These are phyloP conservation scores for Syncerus caffer DNA, from an alignment of 2,797 vertebrate species.

Conservation along the genomic window DNA sequence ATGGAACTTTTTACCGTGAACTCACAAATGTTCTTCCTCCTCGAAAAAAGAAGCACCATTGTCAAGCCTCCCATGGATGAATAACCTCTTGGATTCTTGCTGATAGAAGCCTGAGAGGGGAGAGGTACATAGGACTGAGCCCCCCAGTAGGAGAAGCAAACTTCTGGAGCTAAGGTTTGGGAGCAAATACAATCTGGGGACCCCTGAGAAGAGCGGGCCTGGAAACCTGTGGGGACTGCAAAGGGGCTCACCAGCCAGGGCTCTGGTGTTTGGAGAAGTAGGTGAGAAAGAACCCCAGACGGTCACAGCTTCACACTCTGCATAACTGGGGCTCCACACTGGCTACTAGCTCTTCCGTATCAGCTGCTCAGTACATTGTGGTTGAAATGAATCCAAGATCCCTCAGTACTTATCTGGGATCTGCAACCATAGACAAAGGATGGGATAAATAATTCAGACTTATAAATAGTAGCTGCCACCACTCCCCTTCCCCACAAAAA, in stretches of 20 bases:
- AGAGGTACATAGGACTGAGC: fast-evolving
- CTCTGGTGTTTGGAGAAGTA: not conserved
- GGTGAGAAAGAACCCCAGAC: not conserved
- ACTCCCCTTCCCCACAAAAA: not conserved
- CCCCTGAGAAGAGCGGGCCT: not conserved
- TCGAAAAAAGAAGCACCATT: not conserved
- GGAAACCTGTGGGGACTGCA: not conserved
- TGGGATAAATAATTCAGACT: not conserved
- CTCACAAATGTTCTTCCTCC: not conserved
- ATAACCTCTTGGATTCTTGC: not conserved
- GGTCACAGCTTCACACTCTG: not conserved
- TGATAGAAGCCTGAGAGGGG: not conserved
- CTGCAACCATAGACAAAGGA: not conserved
- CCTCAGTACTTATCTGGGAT: not conserved
- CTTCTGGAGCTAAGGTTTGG: not conserved
- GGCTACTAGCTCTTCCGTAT: not conserved
- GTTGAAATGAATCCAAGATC: not conserved
- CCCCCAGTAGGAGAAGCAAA: not conserved
- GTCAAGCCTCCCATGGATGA: not conserved
- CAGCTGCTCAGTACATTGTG: not conserved
- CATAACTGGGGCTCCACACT: not conserved
- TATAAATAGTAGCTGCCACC: not conserved
- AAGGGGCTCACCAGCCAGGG: not conserved
- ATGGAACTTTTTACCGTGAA: slow-evolving; percentile 32
- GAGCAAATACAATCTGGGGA: not conserved